phyloP scores from a whole-genome alignment of 2,113 vertebrate species.

The Megaceryle maxima region DNA sequence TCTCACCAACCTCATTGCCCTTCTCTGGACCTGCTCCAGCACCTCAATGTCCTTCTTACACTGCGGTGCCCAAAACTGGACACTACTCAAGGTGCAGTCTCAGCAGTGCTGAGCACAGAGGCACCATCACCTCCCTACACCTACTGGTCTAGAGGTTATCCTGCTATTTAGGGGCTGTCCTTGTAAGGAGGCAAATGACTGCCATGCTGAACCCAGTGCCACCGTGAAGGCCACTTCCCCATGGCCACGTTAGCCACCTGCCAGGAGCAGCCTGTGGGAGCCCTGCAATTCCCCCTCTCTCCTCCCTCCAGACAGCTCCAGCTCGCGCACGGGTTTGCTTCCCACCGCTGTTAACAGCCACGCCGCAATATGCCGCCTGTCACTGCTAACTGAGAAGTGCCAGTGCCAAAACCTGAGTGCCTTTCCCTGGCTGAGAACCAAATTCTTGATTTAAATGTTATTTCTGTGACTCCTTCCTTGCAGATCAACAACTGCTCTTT shows the following conservation, averaged over 20 bases:
- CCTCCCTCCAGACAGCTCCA: not conserved
- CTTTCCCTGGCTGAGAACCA: slow-evolving; percentile 14
- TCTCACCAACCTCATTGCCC: no score
- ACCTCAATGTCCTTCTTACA: no score
- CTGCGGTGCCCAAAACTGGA: no score
- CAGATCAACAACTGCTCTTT: not conserved
- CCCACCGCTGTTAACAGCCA: not conserved
- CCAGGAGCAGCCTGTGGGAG: not conserved
- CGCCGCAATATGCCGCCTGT: not conserved
- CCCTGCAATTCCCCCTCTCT: not conserved
- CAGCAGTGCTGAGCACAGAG: no score
- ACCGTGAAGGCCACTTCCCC: not conserved
- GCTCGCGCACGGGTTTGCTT: not conserved
- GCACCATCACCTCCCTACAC: no score
- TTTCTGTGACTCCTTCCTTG: not conserved
- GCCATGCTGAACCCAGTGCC: not conserved
- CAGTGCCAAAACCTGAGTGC: not conserved
- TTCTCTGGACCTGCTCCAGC: no score
- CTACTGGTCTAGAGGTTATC: no score
- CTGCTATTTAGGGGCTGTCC: not conserved
- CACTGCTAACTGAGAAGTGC: not conserved
- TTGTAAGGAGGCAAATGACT: not conserved
- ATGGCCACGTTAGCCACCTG: not conserved
- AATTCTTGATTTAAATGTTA: not conserved
- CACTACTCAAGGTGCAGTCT: no score